Conservation (phyloP, 2,113 vertebrate genomes). For the Salvelinus sp. region DNA sequence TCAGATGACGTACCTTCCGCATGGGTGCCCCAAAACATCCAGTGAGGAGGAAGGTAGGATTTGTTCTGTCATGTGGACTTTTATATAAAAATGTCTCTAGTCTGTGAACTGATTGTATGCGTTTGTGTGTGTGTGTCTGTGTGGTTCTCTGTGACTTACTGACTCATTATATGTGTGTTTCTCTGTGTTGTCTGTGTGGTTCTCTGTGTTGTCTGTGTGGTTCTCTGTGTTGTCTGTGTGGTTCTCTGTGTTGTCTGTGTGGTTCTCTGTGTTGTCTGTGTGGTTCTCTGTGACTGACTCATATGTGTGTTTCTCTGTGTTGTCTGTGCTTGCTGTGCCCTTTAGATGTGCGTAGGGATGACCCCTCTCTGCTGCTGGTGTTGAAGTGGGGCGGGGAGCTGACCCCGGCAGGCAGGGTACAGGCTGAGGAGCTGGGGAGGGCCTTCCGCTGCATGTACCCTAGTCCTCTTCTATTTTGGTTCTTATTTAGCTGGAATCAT, state of each 20-base stretch:
- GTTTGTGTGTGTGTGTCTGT: neutral
- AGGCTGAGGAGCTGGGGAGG: conserved; percentile 88
- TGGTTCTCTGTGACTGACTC: neutral
- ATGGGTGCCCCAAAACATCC: conserved; percentile 89
- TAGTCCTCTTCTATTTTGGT: too few species aligned
- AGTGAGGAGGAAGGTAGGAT: conserved; percentile 88
- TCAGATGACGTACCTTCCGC: conserved; percentile 89
- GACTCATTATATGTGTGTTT: neutral
- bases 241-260: neutral
- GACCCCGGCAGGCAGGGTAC: conserved; percentile 87
- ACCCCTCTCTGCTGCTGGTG: conserved; percentile 86
- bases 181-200: neutral
- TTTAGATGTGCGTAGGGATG: conserved; percentile 80
- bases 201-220: too few species aligned
- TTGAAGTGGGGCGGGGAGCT: conserved; percentile 90
- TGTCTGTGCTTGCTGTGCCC: neutral
- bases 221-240: too few species aligned
- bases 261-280: neutral
- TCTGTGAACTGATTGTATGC: neutral
- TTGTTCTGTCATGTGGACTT: neutral
- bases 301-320: neutral
- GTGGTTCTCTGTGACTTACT: neutral
- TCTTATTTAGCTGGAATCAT: too few species aligned
- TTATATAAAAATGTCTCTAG: neutral
- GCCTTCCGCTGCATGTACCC: conserved; percentile 89